phyloP scores from a whole-genome alignment of 2,888 invertebrate species.

The Oxycera nigricornis region DNA sequence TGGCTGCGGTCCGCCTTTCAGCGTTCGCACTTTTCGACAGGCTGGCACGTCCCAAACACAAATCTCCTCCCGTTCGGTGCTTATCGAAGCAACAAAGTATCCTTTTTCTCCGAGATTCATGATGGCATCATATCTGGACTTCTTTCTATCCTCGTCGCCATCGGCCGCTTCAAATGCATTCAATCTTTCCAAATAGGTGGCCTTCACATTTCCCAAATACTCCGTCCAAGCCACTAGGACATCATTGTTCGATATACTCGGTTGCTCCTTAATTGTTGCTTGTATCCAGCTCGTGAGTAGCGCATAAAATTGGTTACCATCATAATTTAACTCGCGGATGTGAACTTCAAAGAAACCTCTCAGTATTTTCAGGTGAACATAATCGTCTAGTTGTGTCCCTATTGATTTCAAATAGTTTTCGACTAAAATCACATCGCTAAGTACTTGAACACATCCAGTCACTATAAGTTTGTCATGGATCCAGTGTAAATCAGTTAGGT shows the following conservation, averaged over 20 bases:
- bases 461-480: constrained; percentile 81
- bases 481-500: constrained; percentile 80
- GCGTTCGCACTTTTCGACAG: constrained; percentile 71
- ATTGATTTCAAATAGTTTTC: constrained; percentile 52
- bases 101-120: constrained; percentile 64
- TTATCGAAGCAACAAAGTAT: constrained; percentile 77
- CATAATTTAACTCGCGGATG: constrained; percentile 77
- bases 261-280: constrained; percentile 55
- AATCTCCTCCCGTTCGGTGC: constrained; percentile 77
- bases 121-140: constrained; percentile 59
- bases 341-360: constrained; percentile 76
- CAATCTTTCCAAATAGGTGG: constrained; percentile 63
- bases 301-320: constrained; percentile 83
- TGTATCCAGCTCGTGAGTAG: constrained; percentile 67
- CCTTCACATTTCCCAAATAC: constrained; percentile 55
- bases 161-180: constrained; percentile 61
- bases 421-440: constrained; percentile 75
- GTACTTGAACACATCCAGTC: constrained; percentile 75
- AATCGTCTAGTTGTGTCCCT: constrained; percentile 60
- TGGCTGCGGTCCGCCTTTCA: constrained; percentile 79
- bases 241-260: constrained; percentile 53
- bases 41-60: constrained; percentile 80
- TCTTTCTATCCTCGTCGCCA: constrained; percentile 53
- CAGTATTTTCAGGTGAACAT: constrained; percentile 65
- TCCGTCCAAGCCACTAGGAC: constrained; percentile 58